A percentile compares a stretch with the other conserved stretches of the same genome.
Evolutionary conservation across 1,140 invertebrate species (phyloP).

Genomic region (Babylonia areolata): DNA sequence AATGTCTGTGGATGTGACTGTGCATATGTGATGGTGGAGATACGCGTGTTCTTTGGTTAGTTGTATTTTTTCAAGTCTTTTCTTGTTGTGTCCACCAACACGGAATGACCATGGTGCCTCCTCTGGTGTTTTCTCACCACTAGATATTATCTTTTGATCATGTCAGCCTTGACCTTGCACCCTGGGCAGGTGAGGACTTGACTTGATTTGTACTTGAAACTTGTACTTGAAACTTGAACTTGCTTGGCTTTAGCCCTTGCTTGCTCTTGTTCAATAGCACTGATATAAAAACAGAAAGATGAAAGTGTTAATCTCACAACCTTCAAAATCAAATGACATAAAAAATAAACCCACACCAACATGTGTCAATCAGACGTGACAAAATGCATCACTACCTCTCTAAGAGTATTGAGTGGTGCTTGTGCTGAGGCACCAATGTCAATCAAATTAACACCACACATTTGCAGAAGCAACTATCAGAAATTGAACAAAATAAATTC

Average conservation of each 20-base stretch:
- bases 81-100: no score
- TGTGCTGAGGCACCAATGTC: no score
- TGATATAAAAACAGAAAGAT: conserved; percentile 38
- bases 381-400: background rate
- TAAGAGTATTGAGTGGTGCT: no score
- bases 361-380: background rate
- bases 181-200: conserved; percentile 14
- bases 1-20: no score
- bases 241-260: conserved; percentile 32
- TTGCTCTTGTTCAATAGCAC: conserved; percentile 33
- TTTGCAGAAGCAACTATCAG: no score
- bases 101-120: conserved; percentile 4
- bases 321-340: background rate
- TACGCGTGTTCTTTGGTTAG: no score
- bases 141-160: background rate
- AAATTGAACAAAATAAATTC: no score
- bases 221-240: conserved; percentile 28
- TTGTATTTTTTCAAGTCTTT: no score
- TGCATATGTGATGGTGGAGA: no score
- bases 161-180: conserved; percentile 13
- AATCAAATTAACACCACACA: no score
- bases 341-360: background rate
- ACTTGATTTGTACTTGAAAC: conserved; percentile 24
- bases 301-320: conserved; percentile 5
- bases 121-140: background rate